phyloP scores from a whole-genome alignment of 2,888 invertebrate genomes.

The Epistrophella euchroma region DNA sequence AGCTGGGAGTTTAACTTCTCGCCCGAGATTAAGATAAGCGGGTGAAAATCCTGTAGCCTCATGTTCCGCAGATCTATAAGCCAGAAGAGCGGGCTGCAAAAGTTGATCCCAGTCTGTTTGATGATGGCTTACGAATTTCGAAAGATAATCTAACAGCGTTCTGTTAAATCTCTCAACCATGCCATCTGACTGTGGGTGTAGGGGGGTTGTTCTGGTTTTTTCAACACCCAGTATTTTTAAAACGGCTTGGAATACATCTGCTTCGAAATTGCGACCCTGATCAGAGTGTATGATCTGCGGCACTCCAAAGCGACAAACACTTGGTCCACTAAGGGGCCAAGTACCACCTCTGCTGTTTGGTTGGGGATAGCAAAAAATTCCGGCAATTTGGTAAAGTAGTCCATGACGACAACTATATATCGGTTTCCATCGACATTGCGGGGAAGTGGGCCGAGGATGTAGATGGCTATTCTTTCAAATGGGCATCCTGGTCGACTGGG shows the following conservation, averaged over 20 bases:
- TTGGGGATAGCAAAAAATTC: conserved; percentile 57
- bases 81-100: conserved; percentile 7
- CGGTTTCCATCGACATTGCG: not conserved
- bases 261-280: conserved; percentile 18
- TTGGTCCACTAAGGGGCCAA: conserved; percentile 29
- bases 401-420: conserved; percentile 58
- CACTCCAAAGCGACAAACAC: conserved; percentile 51
- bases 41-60: conserved; percentile 7
- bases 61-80: not conserved
- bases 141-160: not conserved
- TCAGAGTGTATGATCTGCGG: not conserved
- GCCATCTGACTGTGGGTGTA: conserved; percentile 10
- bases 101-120: conserved; percentile 19
- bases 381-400: conserved; percentile 73
- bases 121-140: not conserved
- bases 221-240: not conserved
- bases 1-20: not conserved
- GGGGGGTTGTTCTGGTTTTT: conserved; percentile 9
- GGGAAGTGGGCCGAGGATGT: not conserved
- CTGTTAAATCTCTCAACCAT: conserved; percentile 28
- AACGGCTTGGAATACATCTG: not conserved
- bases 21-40: not conserved
- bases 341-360: conserved; percentile 59
- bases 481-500: conserved; percentile 4
- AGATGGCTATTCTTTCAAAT: not conserved